phyloP scores from a whole-genome alignment of 2,113 vertebrate species.

The Lagenorhynchus albirostris region DNA sequence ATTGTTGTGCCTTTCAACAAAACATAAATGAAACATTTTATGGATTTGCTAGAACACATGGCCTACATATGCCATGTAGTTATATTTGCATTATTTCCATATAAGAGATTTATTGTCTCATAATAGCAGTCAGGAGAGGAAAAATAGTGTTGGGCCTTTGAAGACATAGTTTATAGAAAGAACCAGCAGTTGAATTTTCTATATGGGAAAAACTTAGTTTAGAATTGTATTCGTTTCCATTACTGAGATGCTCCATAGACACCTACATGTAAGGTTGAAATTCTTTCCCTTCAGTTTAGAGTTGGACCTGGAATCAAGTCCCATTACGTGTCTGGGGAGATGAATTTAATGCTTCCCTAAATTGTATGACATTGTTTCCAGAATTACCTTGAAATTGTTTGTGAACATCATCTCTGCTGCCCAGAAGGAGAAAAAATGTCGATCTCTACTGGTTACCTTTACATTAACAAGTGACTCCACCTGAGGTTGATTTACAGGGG shows the following conservation, averaged over 20 bases:
- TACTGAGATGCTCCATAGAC: not conserved
- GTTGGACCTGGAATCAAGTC: conserved; percentile 43
- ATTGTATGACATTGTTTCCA: conserved; percentile 31
- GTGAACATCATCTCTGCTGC: conserved; percentile 50
- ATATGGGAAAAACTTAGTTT: not conserved
- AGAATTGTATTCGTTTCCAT: not conserved
- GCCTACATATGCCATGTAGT: conserved; percentile 44
- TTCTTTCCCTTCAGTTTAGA: not conserved
- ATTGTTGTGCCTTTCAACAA: conserved; percentile 58
- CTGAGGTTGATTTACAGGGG: conserved; percentile 49
- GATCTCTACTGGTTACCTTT: conserved; percentile 62
- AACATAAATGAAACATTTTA: conserved; percentile 55
- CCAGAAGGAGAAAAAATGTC: conserved; percentile 54
- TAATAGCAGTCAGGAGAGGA: conserved; percentile 51
- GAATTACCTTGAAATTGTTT: conserved; percentile 68
- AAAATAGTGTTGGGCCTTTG: conserved; percentile 32
- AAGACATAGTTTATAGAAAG: conserved; percentile 47
- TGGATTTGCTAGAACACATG: conserved; percentile 55
- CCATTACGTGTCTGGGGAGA: conserved; percentile 18
- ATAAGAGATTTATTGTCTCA: conserved; percentile 50
- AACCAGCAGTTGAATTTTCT: conserved; percentile 9
- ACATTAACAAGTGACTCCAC: conserved; percentile 45
- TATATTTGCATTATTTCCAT: conserved; percentile 46
- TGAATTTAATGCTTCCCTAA: conserved; percentile 23
- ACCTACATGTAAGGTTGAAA: not conserved